Evolutionary conservation across 2,888 invertebrate species (phyloP).

Genomic region (Linnaemya vulpina): DNA sequence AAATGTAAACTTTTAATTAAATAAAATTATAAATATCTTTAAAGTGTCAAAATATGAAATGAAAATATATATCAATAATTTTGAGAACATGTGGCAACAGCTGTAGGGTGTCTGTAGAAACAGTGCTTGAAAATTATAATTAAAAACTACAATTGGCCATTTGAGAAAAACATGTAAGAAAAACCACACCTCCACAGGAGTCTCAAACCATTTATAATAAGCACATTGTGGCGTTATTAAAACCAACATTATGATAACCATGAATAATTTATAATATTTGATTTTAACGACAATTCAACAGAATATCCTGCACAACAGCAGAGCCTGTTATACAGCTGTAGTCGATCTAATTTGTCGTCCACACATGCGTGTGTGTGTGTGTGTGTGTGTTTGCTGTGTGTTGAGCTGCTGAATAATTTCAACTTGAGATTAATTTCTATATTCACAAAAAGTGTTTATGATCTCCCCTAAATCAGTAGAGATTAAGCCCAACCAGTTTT

Average conservation of each 20-base stretch:
- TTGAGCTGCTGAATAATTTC: conserved; percentile 26
- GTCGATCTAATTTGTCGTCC: conserved; percentile 25
- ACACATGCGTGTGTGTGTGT: conserved; percentile 22
- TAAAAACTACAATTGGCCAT: conserved; percentile 60
- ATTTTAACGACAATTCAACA: conserved; percentile 52
- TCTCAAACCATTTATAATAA: conserved; percentile 11
- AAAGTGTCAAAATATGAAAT: too few relatives aligned
- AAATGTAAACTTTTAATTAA: too few relatives aligned
- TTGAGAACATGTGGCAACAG: background rate
- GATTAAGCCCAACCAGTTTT: conserved; percentile 62
- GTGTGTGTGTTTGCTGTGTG: background rate
- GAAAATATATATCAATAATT: too few relatives aligned
- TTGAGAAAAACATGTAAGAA: conserved; percentile 55
- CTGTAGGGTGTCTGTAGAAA: conserved; percentile 37
- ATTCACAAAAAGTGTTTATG: conserved; percentile 63
- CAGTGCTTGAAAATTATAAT: conserved; percentile 41
- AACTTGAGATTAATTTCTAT: conserved; percentile 67
- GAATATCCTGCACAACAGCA: conserved; percentile 55
- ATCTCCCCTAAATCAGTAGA: conserved; percentile 66
- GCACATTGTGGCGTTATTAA: background rate
- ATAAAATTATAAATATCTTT: too few relatives aligned
- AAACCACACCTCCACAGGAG: conserved; percentile 68
- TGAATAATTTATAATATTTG: conserved; percentile 61
- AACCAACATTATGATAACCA: conserved; percentile 31
- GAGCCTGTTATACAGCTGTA: conserved; percentile 39